Percentiles rank a stretch among this genome's conserved stretches.
Conservation (phyloP, 2,797 vertebrate species). For the Phalloptychus januarius region DNA sequence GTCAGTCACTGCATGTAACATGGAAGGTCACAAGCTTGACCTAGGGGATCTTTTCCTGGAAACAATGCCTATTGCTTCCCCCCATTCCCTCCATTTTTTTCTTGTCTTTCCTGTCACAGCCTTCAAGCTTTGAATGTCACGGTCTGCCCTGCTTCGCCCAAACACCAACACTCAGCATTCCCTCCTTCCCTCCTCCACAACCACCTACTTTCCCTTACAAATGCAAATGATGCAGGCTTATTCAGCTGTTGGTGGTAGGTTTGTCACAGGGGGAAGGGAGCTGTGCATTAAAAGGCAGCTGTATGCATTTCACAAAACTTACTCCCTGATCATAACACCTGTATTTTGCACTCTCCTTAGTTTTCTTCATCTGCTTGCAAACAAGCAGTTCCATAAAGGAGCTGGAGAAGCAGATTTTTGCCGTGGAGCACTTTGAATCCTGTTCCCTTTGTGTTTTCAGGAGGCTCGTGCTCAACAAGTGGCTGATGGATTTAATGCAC, state of each 20-base stretch:
- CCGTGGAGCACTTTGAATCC: constrained; percentile 37
- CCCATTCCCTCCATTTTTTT: neutral
- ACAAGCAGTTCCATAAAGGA: constrained; percentile 16
- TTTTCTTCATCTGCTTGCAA: constrained; percentile 29
- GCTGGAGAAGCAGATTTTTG: constrained; percentile 36
- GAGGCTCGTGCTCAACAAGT: constrained; percentile 73
- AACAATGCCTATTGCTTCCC: constrained; percentile 55
- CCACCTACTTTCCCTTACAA: constrained; percentile 81
- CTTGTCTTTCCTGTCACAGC: constrained; percentile 63
- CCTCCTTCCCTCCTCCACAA: constrained; percentile 55
- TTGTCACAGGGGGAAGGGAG: constrained; percentile 67
- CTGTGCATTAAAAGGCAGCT: constrained; percentile 75
- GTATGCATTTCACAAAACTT: constrained; percentile 77
- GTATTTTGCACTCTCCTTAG: constrained; percentile 30
- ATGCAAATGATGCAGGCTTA: constrained; percentile 80
- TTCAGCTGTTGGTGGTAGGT: constrained; percentile 76
- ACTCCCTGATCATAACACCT: constrained; percentile 62
- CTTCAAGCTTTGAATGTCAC: constrained; percentile 77
- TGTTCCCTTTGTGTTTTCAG: constrained; percentile 36
- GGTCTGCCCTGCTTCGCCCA: constrained; percentile 65
- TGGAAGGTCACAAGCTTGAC: constrained; percentile 56
- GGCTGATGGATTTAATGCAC: constrained; percentile 75
- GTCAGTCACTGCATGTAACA: constrained; percentile 59
- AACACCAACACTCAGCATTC: constrained; percentile 54
- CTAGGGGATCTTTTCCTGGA: constrained; percentile 62